phyloP scores from a whole-genome alignment of 1,140 invertebrate species.

The Oppia nitens region DNA sequence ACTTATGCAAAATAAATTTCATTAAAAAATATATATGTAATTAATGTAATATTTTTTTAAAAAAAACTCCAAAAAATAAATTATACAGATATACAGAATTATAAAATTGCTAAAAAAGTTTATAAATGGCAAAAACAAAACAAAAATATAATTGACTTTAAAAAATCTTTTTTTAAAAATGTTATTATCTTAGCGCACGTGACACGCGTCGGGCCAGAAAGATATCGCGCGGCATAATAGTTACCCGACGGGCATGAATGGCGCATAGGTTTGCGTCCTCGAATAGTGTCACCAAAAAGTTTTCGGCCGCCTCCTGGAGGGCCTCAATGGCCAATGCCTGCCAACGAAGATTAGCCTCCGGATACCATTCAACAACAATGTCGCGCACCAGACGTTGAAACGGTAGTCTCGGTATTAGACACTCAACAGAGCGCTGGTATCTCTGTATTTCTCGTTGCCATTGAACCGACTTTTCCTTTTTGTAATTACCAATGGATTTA shows the following conservation, averaged over 20 bases:
- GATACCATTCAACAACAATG: constrained; percentile 45
- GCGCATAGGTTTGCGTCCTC: constrained; percentile 29
- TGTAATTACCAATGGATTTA: too few relatives aligned
- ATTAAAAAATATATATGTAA: too few relatives aligned
- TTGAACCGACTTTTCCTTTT: too few relatives aligned
- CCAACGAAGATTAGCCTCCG: constrained; percentile 55
- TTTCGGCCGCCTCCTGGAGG: constrained; percentile 28
- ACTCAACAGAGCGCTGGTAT: constrained; percentile 50
- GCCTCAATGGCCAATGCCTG: constrained; percentile 40
- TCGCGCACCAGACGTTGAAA: constrained; percentile 38
- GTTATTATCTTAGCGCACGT: background rate
- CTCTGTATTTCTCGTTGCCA: constrained; percentile 35
- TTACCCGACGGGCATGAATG: constrained; percentile 27
- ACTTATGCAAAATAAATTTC: too few relatives aligned
- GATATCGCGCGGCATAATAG: constrained; percentile 27
- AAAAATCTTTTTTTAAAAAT: too few relatives aligned
- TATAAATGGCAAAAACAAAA: too few relatives aligned
- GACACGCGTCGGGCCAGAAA: constrained; percentile 23
- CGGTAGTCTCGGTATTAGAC: constrained; percentile 39
- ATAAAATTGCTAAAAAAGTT: too few relatives aligned
- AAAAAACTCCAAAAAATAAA: too few relatives aligned
- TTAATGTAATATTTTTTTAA: too few relatives aligned
- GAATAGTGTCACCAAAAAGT: constrained; percentile 26
- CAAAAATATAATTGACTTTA: too few relatives aligned
- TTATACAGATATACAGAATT: too few relatives aligned